phyloP scores from a whole-genome alignment of 2,888 invertebrate genomes.

The Conistra vaccinii region DNA sequence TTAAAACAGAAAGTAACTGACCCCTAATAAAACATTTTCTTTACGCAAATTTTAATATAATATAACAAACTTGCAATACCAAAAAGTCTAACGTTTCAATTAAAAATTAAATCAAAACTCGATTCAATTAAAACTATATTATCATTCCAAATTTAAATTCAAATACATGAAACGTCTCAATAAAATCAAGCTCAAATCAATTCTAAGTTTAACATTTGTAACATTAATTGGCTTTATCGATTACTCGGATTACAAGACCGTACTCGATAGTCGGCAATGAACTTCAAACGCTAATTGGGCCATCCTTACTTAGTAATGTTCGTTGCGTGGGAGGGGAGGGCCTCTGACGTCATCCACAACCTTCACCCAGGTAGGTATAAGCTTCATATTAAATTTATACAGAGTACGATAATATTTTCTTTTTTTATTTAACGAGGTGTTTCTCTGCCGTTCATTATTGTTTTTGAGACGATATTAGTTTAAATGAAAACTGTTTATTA shows the following conservation, averaged over 20 bases:
- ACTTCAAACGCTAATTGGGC: slow-evolving; percentile 66
- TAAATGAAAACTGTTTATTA: slow-evolving; percentile 36
- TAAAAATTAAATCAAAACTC: slow-evolving; percentile 15
- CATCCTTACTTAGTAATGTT: slow-evolving; percentile 62
- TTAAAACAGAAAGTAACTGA: background rate
- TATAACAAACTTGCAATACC: background rate
- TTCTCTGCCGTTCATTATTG: slow-evolving; percentile 45
- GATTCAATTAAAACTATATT: slow-evolving; percentile 17
- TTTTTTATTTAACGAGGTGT: slow-evolving; percentile 64
- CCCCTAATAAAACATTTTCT: background rate
- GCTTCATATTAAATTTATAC: slow-evolving; percentile 71
- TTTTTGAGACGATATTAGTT: slow-evolving; percentile 45
- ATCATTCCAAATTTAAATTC: slow-evolving; percentile 31
- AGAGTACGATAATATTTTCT: slow-evolving; percentile 60
- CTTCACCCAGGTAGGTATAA: slow-evolving; percentile 66
- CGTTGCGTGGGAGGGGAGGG: slow-evolving; percentile 58
- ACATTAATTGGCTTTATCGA: slow-evolving; percentile 60
- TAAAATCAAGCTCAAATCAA: slow-evolving; percentile 45
- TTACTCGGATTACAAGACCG: slow-evolving; percentile 55
- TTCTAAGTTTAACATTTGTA: slow-evolving; percentile 54
- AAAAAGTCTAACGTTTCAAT: background rate
- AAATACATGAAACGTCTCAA: slow-evolving; percentile 26
- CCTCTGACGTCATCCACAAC: slow-evolving; percentile 72
- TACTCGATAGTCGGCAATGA: slow-evolving; percentile 61
- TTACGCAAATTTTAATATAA: too few relatives aligned